Evolutionary conservation across 2,797 vertebrate species (phyloP), one percentile per base, ranked within the genome.

Genomic region (Scarus forsteni): DNA sequence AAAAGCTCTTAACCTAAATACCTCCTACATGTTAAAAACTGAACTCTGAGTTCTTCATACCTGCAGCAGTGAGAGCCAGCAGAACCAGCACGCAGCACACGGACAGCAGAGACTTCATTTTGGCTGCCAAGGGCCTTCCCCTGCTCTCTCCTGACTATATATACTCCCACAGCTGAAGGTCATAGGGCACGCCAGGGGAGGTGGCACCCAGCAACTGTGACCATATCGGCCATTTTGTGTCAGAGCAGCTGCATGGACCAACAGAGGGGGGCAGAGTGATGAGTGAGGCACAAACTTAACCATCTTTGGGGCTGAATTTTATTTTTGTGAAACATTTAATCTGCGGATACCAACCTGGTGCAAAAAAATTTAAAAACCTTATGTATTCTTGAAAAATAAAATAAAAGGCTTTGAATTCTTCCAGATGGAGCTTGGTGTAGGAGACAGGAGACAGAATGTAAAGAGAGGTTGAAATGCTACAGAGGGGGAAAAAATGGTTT

Each of bases 101-200:
- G 72, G 94, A 93, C 86, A 95, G 89, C 86, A 94, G 92, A 69
- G 92, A 91, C 94, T 94, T 97, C 98, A 99, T 99, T 94, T 96
- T 96, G 95, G 93, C 95, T 94, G 95, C 95, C 95, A 95, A 96
- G 94, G 95, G 94, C 91, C 90, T 91, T 86, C 85, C 80, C 77
- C 88, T 91, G 89, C 74, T 85, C 86, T 90, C 45, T 59, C 71
- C 70, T 39, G 12, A 90, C 90, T 95, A 96, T 99, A 96, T 98
- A 97, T 98, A 95, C 50, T 75, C 40, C 63, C 54, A 60, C 7
- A 65, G 62, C 83, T 87, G 83, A 92, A 92, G 92, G 93, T 89
- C 88, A 89, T 84, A 93, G 95, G 95, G 91, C 94, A 92, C 19
- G 75, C 42, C 70, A 45, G 52, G 12, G 79, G 88, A 86, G 86